These are phyloP conservation scores for Perca flavescens DNA, from an alignment of 2,113 vertebrate species.

Conservation along the genomic window DNA sequence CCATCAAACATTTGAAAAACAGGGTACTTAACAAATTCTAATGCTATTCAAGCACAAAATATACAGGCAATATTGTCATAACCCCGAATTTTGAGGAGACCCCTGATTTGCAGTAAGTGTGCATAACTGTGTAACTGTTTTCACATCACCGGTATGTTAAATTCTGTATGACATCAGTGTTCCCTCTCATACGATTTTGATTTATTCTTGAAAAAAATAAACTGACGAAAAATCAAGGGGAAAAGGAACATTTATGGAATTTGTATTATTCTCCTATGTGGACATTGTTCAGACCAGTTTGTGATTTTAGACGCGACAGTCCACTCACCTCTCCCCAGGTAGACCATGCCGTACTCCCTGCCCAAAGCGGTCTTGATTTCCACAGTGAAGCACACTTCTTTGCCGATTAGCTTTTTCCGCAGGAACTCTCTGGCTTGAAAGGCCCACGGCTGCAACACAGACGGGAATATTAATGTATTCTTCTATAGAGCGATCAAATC, in stretches of 20 bases:
- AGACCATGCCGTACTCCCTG: conserved; percentile 96
- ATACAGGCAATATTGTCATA: not conserved
- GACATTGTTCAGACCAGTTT: not conserved
- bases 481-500: too few species aligned
- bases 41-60: not conserved
- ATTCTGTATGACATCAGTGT: not conserved
- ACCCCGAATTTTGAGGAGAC: not conserved
- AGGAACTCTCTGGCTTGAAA: conserved; percentile 97
- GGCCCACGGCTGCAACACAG: conserved; percentile 90
- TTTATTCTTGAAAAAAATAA: not conserved
- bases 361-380: conserved; percentile 92
- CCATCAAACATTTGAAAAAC: not conserved
- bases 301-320: not conserved
- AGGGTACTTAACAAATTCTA: not conserved
- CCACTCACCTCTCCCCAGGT: conserved; percentile 92
- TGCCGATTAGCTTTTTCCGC: conserved; percentile 97
- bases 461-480: conserved; percentile 6
- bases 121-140: not conserved
- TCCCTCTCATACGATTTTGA: not conserved
- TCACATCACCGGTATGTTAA: not conserved
- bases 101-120: not conserved
- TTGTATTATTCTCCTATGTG: not conserved
- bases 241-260: not conserved
- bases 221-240: not conserved
- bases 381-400: conserved; percentile 97